These are phyloP conservation scores for Lasioglossum albipes DNA, from an alignment of 1,140 invertebrate species.

Conservation along the genomic window DNA sequence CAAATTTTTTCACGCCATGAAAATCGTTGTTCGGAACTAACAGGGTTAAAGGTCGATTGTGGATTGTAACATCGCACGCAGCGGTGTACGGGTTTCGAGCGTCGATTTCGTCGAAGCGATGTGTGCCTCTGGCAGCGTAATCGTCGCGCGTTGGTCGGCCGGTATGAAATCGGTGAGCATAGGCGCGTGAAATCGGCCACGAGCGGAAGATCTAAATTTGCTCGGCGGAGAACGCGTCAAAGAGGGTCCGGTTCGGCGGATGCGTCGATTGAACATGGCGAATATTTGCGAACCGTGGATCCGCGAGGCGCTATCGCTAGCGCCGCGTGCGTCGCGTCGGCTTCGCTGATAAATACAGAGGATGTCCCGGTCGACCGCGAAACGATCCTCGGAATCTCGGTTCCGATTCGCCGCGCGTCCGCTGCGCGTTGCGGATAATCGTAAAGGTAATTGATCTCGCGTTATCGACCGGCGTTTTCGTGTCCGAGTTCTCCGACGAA, in stretches of 20 bases:
- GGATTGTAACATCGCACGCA: no score
- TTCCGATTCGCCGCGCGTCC: no score
- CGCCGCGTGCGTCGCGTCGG: background rate
- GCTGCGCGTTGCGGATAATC: background rate
- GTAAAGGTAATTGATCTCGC: background rate
- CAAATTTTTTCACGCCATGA: no score
- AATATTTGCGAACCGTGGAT: conserved; percentile 25
- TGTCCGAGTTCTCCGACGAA: background rate
- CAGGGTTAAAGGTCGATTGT: no score
- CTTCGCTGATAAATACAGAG: background rate
- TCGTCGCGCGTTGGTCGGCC: background rate
- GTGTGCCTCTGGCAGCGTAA: background rate
- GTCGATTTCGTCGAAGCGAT: background rate
- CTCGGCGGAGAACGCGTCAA: background rate
- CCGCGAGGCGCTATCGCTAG: conserved; percentile 12
- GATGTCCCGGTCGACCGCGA: background rate
- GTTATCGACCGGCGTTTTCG: background rate
- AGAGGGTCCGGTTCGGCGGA: background rate
- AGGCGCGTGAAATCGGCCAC: background rate
- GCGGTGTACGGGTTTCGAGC: no score
- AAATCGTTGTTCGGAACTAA: no score
- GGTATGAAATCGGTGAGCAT: background rate
- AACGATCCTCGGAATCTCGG: background rate
- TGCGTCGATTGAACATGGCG: conserved; percentile 2
- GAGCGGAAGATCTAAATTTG: conserved; percentile 21